Percentiles rank a stretch among this genome's conserved stretches.
These are phyloP conservation scores for Tauraco erythrolophus DNA, from an alignment of 2,113 vertebrate species.

Conservation along the genomic window DNA sequence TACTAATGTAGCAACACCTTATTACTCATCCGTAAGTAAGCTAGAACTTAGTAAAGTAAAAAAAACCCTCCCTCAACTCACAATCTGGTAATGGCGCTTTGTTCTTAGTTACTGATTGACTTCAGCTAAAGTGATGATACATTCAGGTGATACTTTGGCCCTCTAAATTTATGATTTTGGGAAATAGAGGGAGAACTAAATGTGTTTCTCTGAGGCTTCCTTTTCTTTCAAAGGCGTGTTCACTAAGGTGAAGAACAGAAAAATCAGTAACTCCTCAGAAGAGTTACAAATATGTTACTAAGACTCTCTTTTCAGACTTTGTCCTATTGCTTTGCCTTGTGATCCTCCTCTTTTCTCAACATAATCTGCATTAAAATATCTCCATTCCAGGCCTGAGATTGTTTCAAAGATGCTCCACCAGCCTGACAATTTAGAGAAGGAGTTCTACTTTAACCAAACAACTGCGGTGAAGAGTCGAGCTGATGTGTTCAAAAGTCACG, in stretches of 20 bases:
- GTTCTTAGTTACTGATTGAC: background rate
- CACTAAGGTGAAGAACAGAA: background rate
- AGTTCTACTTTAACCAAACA: background rate
- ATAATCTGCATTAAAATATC: background rate
- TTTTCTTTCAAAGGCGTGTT: background rate
- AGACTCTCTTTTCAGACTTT: background rate
- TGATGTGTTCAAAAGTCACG: background rate
- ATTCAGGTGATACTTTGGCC: background rate
- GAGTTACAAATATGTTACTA: fast-evolving
- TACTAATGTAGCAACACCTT: background rate
- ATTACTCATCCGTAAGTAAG: background rate
- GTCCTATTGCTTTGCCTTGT: background rate
- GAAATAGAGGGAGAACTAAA: background rate
- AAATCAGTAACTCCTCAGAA: background rate
- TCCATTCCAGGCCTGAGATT: background rate
- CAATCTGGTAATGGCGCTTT: background rate
- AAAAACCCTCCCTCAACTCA: background rate
- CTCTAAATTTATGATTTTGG: background rate
- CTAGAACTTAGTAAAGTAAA: background rate
- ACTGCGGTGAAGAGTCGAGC: background rate
- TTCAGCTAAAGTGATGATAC: background rate
- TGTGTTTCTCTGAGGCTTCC: background rate
- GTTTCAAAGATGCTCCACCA: background rate
- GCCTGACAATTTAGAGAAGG: background rate
- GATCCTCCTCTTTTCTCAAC: background rate